Evolutionary conservation across 2,797 vertebrate species (phyloP).

Genomic region (Galago senegalensis): DNA sequence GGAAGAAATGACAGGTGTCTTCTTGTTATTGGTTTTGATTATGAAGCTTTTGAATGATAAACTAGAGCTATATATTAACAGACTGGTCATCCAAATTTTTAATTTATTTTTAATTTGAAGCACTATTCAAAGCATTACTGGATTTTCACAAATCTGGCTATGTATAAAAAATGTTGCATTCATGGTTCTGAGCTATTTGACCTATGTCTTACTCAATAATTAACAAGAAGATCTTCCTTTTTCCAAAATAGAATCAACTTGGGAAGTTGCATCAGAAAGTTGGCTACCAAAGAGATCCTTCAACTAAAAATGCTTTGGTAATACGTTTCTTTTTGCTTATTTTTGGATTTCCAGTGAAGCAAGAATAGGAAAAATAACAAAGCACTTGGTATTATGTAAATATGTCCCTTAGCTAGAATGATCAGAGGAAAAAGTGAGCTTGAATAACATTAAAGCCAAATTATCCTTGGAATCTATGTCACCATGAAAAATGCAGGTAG

Average conservation of each 20-base stretch:
- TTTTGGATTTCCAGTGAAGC: constrained; percentile 65
- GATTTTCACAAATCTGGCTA: neutral
- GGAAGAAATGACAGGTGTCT: neutral
- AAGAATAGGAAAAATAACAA: constrained; percentile 72
- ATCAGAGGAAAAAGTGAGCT: constrained; percentile 39
- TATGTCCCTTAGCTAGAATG: constrained; percentile 75
- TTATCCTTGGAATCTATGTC: constrained; percentile 81
- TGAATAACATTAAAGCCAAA: constrained; percentile 83
- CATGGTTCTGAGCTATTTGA: constrained; percentile 21
- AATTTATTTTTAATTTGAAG: neutral
- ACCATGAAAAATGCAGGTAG: constrained; percentile 82
- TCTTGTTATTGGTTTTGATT: neutral
- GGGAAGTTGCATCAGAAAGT: constrained; percentile 32
- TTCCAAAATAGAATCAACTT: constrained; percentile 11
- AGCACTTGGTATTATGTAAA: constrained; percentile 80
- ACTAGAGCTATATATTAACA: neutral
- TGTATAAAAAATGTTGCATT: neutral
- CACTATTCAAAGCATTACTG: neutral
- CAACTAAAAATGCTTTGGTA: constrained; percentile 25
- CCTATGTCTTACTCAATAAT: constrained; percentile 25
- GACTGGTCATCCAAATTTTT: neutral
- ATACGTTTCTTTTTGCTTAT: constrained; percentile 66
- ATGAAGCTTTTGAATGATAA: neutral
- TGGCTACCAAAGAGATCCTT: neutral
- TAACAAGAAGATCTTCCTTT: constrained; percentile 6